Base-by-base conservation (phyloP, 2,113 vertebrate species). In the Erpornis zantholeuca region DNA sequence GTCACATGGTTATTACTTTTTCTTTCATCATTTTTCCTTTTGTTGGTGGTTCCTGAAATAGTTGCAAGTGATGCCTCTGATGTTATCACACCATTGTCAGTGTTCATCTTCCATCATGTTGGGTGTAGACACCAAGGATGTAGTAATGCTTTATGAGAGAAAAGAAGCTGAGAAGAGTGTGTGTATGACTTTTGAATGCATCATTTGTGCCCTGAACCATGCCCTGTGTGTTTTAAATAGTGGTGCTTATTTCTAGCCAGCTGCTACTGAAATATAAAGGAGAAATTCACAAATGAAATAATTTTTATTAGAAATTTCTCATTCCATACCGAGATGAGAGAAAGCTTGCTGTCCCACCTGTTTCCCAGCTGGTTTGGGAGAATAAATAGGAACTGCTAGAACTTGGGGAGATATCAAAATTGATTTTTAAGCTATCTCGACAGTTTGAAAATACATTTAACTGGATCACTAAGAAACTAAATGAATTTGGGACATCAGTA, bases 401-500 rank as follows among this genome's bases (percentile, higher is more conserved):
- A 36, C 40, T 94, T 59, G 77, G 50, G 76, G 54, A 91, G 49
- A 28, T 57, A 73, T 56, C 36, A 59, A 82, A 82, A 92, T 57
- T 86, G 28, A 80, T 94, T 92, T 94, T 95, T 65, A 90, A 92
- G 45, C n/a, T 80, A 64, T 86, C 63, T 80, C 0, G 0, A 69
- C 35, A 76, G 33, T 86, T 82, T 90, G 49, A 71, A 96, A 96
- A 90, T 90, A 56, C 17, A 47, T 88, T 88, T 90, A 82, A 49
- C 57, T 72, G 79, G 44, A 79, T 90, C 82, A 52, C 82, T 72
- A 68, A 70, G 71, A 92, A 66, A 80, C 40, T 28, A 93, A 93
- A 90, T 83, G 27, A 86, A 82, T 80, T 72, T 82, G 71, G 66
- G 63, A 85, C 82, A 83, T 83, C 71, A 61, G 50, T 85, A 85